Base-by-base conservation (phyloP, 2,888 invertebrate genomes). In the Troides oblongomaculatus region DNA sequence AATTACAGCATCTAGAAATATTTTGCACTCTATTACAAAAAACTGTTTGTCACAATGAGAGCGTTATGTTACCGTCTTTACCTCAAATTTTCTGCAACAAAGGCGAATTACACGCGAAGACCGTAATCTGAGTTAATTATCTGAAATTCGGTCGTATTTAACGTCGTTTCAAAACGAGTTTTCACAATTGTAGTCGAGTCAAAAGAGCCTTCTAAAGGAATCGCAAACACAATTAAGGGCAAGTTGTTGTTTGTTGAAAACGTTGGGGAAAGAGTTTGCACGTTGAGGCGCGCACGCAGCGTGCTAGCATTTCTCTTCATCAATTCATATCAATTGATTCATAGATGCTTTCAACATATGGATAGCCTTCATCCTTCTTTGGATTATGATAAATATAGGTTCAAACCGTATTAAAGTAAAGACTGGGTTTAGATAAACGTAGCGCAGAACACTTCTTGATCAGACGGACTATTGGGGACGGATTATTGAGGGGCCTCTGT, bases 111-210 rank as follows among this genome's bases (percentile, higher is more conserved):
- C 84, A 82, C 81, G 78, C 81, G 80, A 82, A 87, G 83, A 83
- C 81, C 84, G 83, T 90, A 88, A 91, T 91, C 89, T 88, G 81
- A 89, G 87, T 88, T 91, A 90, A 91, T 90, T 90, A 90, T 90
- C 89, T 88, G 82, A 83, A 87, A 88, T 88, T 88, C 84, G 85
- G 85, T 85, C 85, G 87, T 85, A 89, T 88, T 90, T 88, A 88
- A 87, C 80, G 84, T 90, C 86, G 87, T 87, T 87, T 83, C 82
- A 83, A 83, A 89, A 88, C 81, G 86, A 86, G 85, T 87, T 87
- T 85, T 85, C 85, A 86, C 87, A 88, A 88, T 88, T 85, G 86
- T 84, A 86, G 84, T 77, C 77, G 81, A 88, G 84, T 87, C 88
- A 87, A 90, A 89, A 88, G 88, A 85, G 86, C 81, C 84, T 87